Evolutionary conservation across 2,888 invertebrate genomes (phyloP), one percentile per base, ranked within the genome.

Genomic region (Rhamphomyia laevipes): DNA sequence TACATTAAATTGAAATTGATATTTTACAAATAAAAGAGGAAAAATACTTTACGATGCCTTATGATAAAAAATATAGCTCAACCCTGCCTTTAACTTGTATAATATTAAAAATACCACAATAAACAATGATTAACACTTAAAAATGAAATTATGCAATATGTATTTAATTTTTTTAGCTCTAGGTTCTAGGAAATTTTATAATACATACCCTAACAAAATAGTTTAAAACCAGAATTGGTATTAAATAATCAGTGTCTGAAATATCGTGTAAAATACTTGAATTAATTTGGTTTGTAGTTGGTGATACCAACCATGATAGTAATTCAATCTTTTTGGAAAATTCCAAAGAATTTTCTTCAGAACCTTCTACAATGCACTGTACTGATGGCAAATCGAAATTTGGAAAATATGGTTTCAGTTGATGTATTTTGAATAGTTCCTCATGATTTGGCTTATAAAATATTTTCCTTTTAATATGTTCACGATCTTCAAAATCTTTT

Each of bases 381-480:
- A 27, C 4, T 27, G 15, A 7, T 9, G 51, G 53, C 16, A 54
- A 41, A 1, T 41, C 33, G 13, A 43, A 42, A 15, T 42, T 21
- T 11, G 50, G 51, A 45, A 35, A 54, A 13, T 50, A 45, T 33
- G 51, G 51, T 15, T 46, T 11, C 7, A 43, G 40, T 33, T 43
- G n/a, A 12, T 47, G 13, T 17, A 43, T 17, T 23, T 44, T 37
- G 18, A 43, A 54, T 10, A 47, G 49, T 13, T 51, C 50, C 2
- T 47, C 47, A 27, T 48, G 50, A 15, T 21, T 43, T 18, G 50
- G 48, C 30, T 54, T 54, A 10, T 43, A 45, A 30, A 38, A 51
- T 13, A 54, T 37, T 17, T 16, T 17, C 4, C 45, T 21, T 21
- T 45, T 43, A 33, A 15, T 5, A 43, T 43, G 10, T 47, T 47